phyloP scores from a whole-genome alignment of 1,140 invertebrate genomes.

The Antheraea mylitta region DNA sequence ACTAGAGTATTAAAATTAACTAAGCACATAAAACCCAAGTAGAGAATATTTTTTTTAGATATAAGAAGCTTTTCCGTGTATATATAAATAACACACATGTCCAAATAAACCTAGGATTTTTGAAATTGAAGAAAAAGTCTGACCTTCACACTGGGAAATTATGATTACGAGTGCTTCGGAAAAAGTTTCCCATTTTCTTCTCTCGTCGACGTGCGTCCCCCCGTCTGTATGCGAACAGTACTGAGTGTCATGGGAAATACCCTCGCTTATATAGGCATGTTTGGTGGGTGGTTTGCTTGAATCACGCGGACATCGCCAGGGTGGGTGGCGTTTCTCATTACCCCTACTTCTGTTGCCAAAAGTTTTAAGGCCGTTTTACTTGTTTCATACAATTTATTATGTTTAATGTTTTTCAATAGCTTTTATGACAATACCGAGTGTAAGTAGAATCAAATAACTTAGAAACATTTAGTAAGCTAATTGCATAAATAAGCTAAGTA shows the following conservation, averaged over 20 bases:
- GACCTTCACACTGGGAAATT: conserved; percentile 40
- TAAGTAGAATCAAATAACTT: no score
- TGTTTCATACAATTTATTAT: neutral
- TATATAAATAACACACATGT: neutral
- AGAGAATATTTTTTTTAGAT: no score
- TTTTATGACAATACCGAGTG: no score
- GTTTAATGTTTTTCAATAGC: neutral
- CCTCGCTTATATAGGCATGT: conserved; percentile 9
- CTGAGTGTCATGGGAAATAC: conserved; percentile 9
- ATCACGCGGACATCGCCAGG: conserved; percentile 1
- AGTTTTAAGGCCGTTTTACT: neutral
- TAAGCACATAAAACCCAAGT: no score
- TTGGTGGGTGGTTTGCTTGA: conserved; percentile 8
- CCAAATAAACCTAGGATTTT: neutral
- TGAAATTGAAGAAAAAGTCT: conserved; percentile 8
- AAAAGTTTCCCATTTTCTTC: conserved; percentile 43
- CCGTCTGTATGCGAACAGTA: conserved; percentile 27
- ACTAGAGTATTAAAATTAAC: no score
- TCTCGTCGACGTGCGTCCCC: conserved; percentile 11
- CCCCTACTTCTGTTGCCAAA: conserved; percentile 3
- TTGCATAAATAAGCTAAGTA: no score
- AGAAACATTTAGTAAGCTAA: no score
- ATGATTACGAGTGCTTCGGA: conserved; percentile 34
- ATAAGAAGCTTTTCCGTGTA: no score
- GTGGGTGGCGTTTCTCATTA: neutral